A percentile compares a stretch with the other conserved stretches of the same genome.
These are phyloP conservation scores for Lordiphosa clarofinis DNA, from an alignment of 1,140 invertebrate species.

Conservation along the genomic window DNA sequence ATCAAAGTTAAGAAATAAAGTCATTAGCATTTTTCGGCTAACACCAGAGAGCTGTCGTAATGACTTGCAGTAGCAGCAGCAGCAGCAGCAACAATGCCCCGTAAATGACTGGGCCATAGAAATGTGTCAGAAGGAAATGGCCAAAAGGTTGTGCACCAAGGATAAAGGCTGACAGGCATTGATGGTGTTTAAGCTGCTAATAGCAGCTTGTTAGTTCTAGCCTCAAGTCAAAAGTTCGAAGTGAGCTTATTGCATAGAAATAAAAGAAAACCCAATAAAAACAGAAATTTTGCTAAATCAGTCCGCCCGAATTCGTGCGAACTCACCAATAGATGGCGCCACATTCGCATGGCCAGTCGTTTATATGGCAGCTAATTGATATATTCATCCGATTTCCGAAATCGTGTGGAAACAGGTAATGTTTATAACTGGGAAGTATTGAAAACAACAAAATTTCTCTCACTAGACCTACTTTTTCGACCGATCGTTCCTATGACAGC, in stretches of 20 bases:
- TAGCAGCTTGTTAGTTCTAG: slow-evolving; percentile 23
- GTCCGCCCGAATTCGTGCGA: too few relatives aligned
- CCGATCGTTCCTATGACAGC: too few relatives aligned
- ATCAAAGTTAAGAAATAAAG: slow-evolving; percentile 71
- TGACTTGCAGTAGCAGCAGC: slow-evolving; percentile 62
- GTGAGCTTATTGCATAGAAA: slow-evolving; percentile 6
- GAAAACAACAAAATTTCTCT: too few relatives aligned
- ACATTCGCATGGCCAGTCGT: too few relatives aligned
- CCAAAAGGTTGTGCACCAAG: slow-evolving; percentile 23
- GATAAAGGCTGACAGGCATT: slow-evolving; percentile 15
- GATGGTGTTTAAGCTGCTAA: slow-evolving; percentile 33
- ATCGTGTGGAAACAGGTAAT: too few relatives aligned
- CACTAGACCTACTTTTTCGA: too few relatives aligned
- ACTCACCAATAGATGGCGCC: too few relatives aligned
- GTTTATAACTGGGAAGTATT: too few relatives aligned
- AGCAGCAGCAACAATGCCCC: slow-evolving; percentile 37
- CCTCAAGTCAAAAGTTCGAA: slow-evolving; percentile 19
- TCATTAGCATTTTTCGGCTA: slow-evolving; percentile 75
- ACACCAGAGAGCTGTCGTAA: slow-evolving; percentile 55
- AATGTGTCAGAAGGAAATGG: slow-evolving; percentile 67
- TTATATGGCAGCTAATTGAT: too few relatives aligned
- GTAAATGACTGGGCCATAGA: slow-evolving; percentile 47
- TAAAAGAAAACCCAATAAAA: too few relatives aligned
- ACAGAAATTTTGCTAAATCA: too few relatives aligned
- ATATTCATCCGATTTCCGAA: too few relatives aligned